Percentiles rank a stretch among this genome's conserved stretches.
phyloP scores from a whole-genome alignment of 1,140 invertebrate genomes.

The Camponotus pennsylvanicus region DNA sequence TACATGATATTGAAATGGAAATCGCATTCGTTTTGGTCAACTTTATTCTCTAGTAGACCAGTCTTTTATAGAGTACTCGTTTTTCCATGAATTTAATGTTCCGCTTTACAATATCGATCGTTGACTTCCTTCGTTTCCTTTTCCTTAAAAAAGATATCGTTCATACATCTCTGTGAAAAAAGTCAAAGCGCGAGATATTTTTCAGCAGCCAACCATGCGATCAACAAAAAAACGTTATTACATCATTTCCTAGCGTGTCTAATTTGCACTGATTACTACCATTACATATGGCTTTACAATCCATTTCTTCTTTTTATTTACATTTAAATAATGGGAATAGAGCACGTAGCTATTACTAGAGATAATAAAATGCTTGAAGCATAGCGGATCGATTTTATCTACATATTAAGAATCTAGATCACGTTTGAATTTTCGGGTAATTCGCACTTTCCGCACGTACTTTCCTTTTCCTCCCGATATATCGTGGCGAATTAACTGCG shows the following conservation, averaged over 20 bases:
- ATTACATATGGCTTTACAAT: not conserved
- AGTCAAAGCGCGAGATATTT: not conserved
- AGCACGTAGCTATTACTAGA: not conserved
- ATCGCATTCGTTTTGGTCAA: conserved; percentile 23
- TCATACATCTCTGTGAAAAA: not conserved
- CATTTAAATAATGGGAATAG: not conserved
- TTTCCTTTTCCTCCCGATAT: not conserved
- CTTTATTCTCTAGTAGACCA: conserved; percentile 40
- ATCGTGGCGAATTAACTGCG: conserved; percentile 10
- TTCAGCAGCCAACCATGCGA: not conserved
- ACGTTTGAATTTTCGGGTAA: not conserved
- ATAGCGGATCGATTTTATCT: not conserved
- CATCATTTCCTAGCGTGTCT: not conserved
- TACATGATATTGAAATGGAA: not conserved
- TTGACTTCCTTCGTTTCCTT: conserved; percentile 41
- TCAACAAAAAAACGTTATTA: not conserved
- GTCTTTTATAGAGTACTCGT: conserved; percentile 35
- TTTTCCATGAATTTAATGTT: conserved; percentile 57
- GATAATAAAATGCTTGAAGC: not conserved
- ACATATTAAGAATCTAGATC: not conserved
- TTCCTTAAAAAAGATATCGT: conserved; percentile 9
- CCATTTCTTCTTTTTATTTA: not conserved
- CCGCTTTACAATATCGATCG: conserved; percentile 24
- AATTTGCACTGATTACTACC: not conserved
- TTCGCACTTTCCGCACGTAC: not conserved